These are phyloP conservation scores for Borostomias antarcticus DNA, from an alignment of 2,797 vertebrate species.

Conservation along the genomic window DNA sequence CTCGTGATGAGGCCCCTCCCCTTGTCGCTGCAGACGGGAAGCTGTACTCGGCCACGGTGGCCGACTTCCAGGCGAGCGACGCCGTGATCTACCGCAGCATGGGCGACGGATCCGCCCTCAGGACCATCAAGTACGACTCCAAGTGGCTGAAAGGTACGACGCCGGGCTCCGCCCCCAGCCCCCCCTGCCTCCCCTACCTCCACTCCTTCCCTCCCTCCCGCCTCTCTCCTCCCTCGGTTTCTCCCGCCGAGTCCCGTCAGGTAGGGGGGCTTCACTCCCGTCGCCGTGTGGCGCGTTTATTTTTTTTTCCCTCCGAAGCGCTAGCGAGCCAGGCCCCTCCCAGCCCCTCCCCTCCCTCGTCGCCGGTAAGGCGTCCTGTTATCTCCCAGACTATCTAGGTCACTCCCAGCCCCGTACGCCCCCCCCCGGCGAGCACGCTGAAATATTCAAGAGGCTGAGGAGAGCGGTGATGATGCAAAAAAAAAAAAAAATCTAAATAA, in stretches of 20 bases:
- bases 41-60: slow-evolving; percentile 96
- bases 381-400: slow-evolving; percentile 77
- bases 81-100: slow-evolving; percentile 98
- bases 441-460: slow-evolving; percentile 74
- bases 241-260: slow-evolving; percentile 15
- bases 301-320: too few species aligned
- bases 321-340: slow-evolving; percentile 23
- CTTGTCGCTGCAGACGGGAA: slow-evolving; percentile 86
- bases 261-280: slow-evolving; percentile 20
- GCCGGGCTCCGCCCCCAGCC: background rate
- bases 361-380: slow-evolving; percentile 60
- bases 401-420: slow-evolving; percentile 68
- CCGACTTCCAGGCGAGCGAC: slow-evolving; percentile 98
- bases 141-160: slow-evolving; percentile 99
- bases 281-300: background rate
- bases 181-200: background rate
- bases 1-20: too few species aligned
- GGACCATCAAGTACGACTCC: slow-evolving; percentile 99
- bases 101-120: slow-evolving; percentile 95
- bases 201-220: background rate
- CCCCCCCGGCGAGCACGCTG: slow-evolving; percentile 70
- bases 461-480: slow-evolving; percentile 46
- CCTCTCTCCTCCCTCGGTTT: background rate
- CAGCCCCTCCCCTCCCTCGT: slow-evolving; percentile 48
- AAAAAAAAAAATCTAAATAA: too few species aligned